These are phyloP conservation scores for Colletes collaris DNA, from an alignment of 2,888 invertebrate species.

Conservation along the genomic window DNA sequence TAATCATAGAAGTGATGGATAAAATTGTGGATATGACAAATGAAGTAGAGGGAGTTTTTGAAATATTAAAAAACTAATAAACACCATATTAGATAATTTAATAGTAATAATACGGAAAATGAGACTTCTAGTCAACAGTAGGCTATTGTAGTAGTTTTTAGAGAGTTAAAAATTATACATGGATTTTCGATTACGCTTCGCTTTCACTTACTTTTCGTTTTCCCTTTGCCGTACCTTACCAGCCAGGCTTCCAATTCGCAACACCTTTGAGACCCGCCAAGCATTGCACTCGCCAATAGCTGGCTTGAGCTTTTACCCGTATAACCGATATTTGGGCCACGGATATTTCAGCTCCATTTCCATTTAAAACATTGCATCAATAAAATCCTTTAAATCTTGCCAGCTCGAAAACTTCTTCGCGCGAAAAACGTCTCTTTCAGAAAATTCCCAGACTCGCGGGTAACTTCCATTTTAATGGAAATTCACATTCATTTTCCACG, in stretches of 20 bases:
- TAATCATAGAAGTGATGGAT: no score
- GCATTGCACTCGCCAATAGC: constrained; percentile 16
- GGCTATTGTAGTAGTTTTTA: no score
- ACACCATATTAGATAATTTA: no score
- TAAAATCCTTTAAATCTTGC: background rate
- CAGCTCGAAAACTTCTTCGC: background rate
- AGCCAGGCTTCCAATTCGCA: constrained; percentile 17
- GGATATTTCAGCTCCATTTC: constrained; percentile 11
- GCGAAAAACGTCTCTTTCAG: background rate
- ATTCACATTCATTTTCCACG: background rate
- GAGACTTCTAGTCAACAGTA: no score
- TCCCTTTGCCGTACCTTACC: background rate
- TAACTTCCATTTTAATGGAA: background rate
- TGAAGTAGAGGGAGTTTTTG: no score
- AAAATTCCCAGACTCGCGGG: background rate
- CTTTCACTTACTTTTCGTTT: constrained; percentile 11
- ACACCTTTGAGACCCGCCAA: constrained; percentile 12
- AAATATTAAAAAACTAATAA: no score
- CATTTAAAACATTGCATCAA: constrained; percentile 1
- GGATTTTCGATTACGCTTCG: constrained; percentile 12
- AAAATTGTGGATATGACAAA: no score
- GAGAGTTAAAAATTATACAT: no score
- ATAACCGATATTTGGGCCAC: background rate
- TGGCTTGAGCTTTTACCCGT: background rate
- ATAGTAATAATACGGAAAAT: no score